phyloP scores from a whole-genome alignment of 2,797 vertebrate species.

The Caiman crocodilus region DNA sequence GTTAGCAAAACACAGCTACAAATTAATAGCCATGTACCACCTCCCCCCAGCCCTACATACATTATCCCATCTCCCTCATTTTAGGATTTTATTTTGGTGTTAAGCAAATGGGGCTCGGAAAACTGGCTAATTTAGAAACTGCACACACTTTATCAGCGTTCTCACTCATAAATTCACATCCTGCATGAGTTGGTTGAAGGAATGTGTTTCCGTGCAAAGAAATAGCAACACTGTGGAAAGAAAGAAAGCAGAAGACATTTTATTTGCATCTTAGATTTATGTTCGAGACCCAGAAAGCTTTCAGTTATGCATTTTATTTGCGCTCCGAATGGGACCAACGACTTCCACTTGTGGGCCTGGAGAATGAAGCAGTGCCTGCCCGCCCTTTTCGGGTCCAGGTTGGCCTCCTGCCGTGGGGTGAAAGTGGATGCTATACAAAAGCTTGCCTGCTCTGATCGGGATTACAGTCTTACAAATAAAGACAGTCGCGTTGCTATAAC shows the following conservation, averaged over 20 bases:
- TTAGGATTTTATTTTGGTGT: conserved; percentile 69
- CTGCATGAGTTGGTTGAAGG: background rate
- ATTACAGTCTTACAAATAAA: background rate
- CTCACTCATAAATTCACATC: conserved; percentile 4
- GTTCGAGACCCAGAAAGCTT: background rate
- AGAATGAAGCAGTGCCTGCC: background rate
- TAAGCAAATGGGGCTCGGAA: conserved; percentile 52
- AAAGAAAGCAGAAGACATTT: background rate
- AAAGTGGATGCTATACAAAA: background rate
- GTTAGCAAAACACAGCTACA: conserved; percentile 73
- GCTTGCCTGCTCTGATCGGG: background rate
- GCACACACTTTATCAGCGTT: conserved; percentile 3
- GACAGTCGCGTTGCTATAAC: background rate
- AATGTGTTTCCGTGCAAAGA: background rate
- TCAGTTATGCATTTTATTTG: background rate
- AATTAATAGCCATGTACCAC: conserved; percentile 68
- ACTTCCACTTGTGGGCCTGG: fast-evolving
- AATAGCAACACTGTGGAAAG: background rate
- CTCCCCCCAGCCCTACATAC: conserved; percentile 48
- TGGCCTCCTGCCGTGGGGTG: background rate
- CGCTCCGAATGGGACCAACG: background rate
- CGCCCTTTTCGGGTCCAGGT: background rate
- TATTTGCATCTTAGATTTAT: background rate
- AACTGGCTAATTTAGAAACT: conserved; percentile 48
- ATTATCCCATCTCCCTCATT: conserved; percentile 35